Base-by-base conservation (phyloP, 2,888 invertebrate genomes). In the Drosophila stalkeri region DNA sequence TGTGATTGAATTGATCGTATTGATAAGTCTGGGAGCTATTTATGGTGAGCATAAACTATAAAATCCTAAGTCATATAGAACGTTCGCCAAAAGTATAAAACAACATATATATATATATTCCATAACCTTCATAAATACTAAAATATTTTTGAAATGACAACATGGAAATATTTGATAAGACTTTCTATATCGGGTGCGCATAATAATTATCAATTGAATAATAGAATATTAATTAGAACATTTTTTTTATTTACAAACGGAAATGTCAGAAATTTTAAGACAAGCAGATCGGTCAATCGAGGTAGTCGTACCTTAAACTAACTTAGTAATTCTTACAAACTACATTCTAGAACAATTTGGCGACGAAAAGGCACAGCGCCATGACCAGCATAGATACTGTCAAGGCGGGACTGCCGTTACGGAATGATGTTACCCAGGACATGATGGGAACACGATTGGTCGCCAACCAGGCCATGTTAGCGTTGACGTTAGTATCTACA, bases 371-470 rank as follows among this genome's bases (percentile, higher is more conserved):
- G 33, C 82, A 63, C 39, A 82, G 31, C 4, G 74, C 67, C 37
- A 83, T 27, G 31, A 86, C 77, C 3, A 82, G 8, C 11, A 77
- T 51, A 2, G 92, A 87, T 2, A 67, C 77, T 23, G 75, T 72
- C 2, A 81, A 31, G 5, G 80, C 67, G 5, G 86, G 71, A 35
- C 86, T 83, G 43, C 80, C 63, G 27, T 62, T 79, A 14, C 76
- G 79, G 65, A 80, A 82, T 1, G 18, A 35, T 2, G 20, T 12
- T 1, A 92, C 72, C 92, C 92, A 92, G 1, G 68, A 33, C 64
- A 92, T 84, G 11, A 92, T 62, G 0, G 91, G 88, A 8, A 81
- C 81, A 0, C 92, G 89, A 61, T 92, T 91, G 14, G n/a, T n/a
- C 0, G 65, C 16, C n/a, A 91, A 66, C 92, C 93, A 92, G 4